Evolutionary conservation across 1,140 invertebrate genomes (phyloP), one percentile per base, ranked within the genome.

Genomic region (Zaprionus inermis): DNA sequence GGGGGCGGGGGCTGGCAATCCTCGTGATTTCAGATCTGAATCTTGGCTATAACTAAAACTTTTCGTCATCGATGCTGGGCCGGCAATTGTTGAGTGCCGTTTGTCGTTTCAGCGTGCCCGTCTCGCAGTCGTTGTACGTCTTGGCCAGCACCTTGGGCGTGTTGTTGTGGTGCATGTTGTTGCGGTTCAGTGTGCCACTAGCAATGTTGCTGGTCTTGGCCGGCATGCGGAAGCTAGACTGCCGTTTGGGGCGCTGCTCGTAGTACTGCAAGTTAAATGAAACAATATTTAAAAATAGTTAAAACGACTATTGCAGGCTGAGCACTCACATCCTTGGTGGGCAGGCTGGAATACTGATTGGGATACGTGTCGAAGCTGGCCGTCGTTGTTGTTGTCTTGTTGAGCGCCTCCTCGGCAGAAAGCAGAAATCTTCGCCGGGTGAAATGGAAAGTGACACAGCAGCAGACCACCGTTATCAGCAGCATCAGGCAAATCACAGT

Each of bases 331-430:
- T 96, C 95, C 84, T 96, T 96, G 57, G 96, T 92, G 0, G 95
- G 96, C 32, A 97, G 94, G n/a, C 96, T 95, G 46, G 96, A 96
- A 86, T 97, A 97, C 67, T 96, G 95, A 91, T 97, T 97, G 79
- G 96, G 96, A 82, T 96, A 96, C 0, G 95, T 95, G 58, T 97
- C 96, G 79, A 97, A 97, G 90, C 96, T 96, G 55, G 94, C 95
- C 12, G 79, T 84, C 14, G 91, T 91, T 5, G 91, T 91, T 0
- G 79, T 92, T 46, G 91, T 92, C 46, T 84, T 88, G 32, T 59
- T 93, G 68, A 91, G 68, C 1, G 77, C 73, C 69, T 88, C 74
- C 52, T 86, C 75, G 3, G 60, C 69, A 10, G 70, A 77, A 0
- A 71, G 51, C 28, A 81, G 56, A 34, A 72, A 86, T 0, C 80